Percentiles rank a stretch among this genome's conserved stretches.
Conservation (phyloP, 2,888 invertebrate species). For the Folsomia manolachei region DNA sequence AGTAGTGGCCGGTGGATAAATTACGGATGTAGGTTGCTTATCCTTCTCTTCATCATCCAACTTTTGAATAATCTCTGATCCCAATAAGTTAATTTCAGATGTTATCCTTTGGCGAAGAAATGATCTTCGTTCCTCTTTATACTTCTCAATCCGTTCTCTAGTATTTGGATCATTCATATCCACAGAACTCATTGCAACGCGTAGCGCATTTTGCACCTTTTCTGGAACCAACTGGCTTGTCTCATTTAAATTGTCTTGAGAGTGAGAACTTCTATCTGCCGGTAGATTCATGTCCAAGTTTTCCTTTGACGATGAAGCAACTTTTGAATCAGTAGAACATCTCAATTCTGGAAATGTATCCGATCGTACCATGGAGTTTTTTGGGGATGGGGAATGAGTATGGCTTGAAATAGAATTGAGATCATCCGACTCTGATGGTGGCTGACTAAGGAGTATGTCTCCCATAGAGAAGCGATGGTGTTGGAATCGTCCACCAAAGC, state of each 20-base stretch:
- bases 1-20: neutral
- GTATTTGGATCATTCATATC: constrained; percentile 61
- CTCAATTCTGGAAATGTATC: constrained; percentile 50
- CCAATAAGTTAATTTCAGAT: constrained; percentile 37
- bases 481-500: constrained; percentile 33
- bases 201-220: constrained; percentile 42
- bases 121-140: constrained; percentile 83
- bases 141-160: constrained; percentile 81
- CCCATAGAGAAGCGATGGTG: constrained; percentile 50
- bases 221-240: constrained; percentile 35
- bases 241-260: neutral
- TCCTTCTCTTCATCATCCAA: neutral
- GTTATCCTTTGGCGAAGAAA: constrained; percentile 82
- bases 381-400: constrained; percentile 7
- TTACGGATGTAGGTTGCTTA: neutral
- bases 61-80: neutral
- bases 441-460: constrained; percentile 49
- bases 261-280: neutral
- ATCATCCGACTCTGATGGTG: constrained; percentile 40
- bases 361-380: constrained; percentile 42
- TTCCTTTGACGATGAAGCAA: constrained; percentile 45
- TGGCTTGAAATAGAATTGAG: constrained; percentile 24
- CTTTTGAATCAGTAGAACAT: constrained; percentile 23
- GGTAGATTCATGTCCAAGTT: constrained; percentile 27
- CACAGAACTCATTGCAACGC: constrained; percentile 48